Evolutionary conservation across 2,797 vertebrate species (phyloP), one percentile per base, ranked within the genome.

Genomic region (Sebastes wilsoni): DNA sequence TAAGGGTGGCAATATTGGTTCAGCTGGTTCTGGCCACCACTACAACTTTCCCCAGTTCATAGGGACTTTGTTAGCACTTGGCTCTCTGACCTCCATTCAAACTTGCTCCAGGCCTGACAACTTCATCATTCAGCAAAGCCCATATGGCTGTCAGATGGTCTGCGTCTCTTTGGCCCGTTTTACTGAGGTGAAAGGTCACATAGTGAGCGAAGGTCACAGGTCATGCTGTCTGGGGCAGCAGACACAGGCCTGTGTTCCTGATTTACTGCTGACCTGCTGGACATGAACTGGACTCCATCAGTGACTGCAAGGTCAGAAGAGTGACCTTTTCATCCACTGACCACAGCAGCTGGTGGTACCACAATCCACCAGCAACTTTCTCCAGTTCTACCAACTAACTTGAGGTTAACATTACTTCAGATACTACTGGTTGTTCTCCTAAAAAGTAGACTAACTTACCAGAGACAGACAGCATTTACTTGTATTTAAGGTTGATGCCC

Each of bases 111-210:
- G 11, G 64, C 36, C 70, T 30, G 9, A 72, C 69, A 87, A 87
- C 92, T 87, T 90, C 85, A 93, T 93, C 85, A 83, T 93, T 90
- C 62, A 59, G 79, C 34, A 28, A 69, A 83, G 80, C 72, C 72
- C 94, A 93, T 94, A 93, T 93, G 93, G 90, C 78, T 73, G 90
- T 95, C 93, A 94, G 92, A 94, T 94, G 93, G 88, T 75, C 75
- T 71, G 85, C 83, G 77, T 55, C 76, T 82, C 81, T 87, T 82
- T 77, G 73, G 82, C 49, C 68, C 14, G 0, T 82, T 92, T 93
- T 82, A 89, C 87, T 66, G 77, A 82, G 90, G 90, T 90, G 68
- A 91, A 82, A 88, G 92, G 88, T 90, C 83, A 49, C 18, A 66
- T 9, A 25, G 82, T 14, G 77, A 87, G 72, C 54, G 62, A 77